Evolutionary conservation across 2,888 invertebrate genomes (phyloP), one percentile per base, ranked within the genome.

Genomic region (Stenchaetothrips biformis): DNA sequence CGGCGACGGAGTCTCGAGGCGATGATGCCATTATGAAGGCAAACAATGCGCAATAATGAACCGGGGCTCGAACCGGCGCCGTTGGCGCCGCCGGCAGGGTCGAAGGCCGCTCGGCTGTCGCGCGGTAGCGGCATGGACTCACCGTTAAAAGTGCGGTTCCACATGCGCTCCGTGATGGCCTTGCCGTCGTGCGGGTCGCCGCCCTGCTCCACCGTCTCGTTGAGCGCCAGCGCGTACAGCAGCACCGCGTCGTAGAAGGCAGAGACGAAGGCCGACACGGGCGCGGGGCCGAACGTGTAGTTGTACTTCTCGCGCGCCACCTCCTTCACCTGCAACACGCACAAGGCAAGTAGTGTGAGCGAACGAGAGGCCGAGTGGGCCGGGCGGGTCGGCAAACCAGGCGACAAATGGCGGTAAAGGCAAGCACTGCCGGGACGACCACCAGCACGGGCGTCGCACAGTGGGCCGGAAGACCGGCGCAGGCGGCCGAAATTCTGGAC

Each of bases 181-280:
- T 92, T 92, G 0, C 98, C 98, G 85, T 96, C 94, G 49, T 94
- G 86, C 81, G 90, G 90, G 48, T 83, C 83, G 47, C 87, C 87
- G 16, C 85, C 85, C 0, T 88, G 88, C 0, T 87, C 85, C 77
- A 98, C 88, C 47, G 96, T 96, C 83, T 96, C 94, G 85, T 97
- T 97, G 9, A 99, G 88, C 0, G 97, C 97, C 81, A 95, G 90
- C 0, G 97, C 95, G 87, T 98, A 99, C 62, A 99, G 91, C 0
- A 98, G 89, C 16, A 99, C 96, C 0, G 98, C 98, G 85, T 99
- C 98, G 87, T 98, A 97, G 87, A 99, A 96, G 2, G 98, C 97
- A 0, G 95, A 95, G 80, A 97, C 96, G 87, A 96, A 97, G 62
- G 95, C 95, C 82, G 96, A 96, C 74, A 97, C 95, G 83, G 95